Base-by-base conservation (phyloP, 2,113 vertebrate species). In the Toxotes chatareus region DNA sequence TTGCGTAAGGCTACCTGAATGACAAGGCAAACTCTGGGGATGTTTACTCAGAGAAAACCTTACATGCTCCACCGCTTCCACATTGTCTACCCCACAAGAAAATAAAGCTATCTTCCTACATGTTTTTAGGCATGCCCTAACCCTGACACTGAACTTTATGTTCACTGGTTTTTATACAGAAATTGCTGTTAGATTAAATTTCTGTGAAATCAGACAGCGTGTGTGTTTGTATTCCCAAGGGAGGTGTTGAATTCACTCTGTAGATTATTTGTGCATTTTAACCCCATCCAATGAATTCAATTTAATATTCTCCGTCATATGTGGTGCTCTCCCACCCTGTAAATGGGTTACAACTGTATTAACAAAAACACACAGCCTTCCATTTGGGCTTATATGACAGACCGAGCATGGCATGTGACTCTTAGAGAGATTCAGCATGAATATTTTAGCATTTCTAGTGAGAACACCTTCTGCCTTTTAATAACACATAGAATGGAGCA, bases 401-500 rank as follows among this genome's bases (percentile, higher is more conserved):
- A 59, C 78, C 73, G 79, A 86, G 83, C 38, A 4, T 76, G 77
- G 69, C 86, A 83, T 76, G 81, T 82, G 86, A 78, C 73, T 82
- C 65, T 27, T 23, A 27, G 44, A 57, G 60, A 79, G 64, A 82
- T 70, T 82, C 67, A 59, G 46, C 46, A 82, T 89, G 78, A 89
- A 87, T 90, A 87, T 92, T 89, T 88, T 82, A 85, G 75, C 77
- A 82, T 89, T 74, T 75, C 79, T 68, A 51, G 76, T 80, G 79
- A 78, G 65, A 83, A 77, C 61, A 67, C 70, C 83, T 82, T 76
- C 81, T 87, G 84, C 86, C 67, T 91, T 81, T 86, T 83, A 88
- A 87, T 82, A 86, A 82, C 85, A 73, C 65, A 21, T 23, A 56
- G 70, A 73, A 60, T 0, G 7, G 66, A 66, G 62, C 70, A 75